Evolutionary conservation across 2,797 vertebrate genomes (phyloP), one percentile per base, ranked within the genome.

Genomic region (Remorina albescens): DNA sequence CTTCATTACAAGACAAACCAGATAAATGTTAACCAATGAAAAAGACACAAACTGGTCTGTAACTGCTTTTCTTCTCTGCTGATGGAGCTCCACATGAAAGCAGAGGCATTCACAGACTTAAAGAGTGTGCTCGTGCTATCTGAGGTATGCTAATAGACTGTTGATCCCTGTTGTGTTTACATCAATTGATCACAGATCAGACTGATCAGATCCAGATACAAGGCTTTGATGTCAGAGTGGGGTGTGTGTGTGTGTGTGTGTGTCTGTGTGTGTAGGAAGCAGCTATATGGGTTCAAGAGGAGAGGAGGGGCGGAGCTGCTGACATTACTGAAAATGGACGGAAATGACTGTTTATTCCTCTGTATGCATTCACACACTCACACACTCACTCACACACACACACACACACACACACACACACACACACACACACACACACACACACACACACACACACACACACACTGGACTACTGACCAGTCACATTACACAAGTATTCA

Each of bases 271-370:
- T 56, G 54, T 53, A 19, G 54, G 32, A 21, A 28, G 3, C 47
- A 44, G 32, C 46, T 61, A n/a, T 46, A 25, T 5, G 5, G 47
- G 50, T 37, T 67, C 21, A 25, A 26, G 34, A 30, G 47, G 53
- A 67, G 72, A 44, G 1, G 23, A 21, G 32, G 54, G 81, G 74
- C 4, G 23, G 25, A 56, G 68, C 76, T 61, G 68, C 81, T 83
- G 75, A 81, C 79, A 76, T 88, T 80, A 84, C 61, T 71, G 72
- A 80, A 86, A 85, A 76, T 75, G 23, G 69, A 58, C 84, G 86
- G 86, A 86, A 90, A 81, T 80, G 6, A 63, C 25, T 80, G 72
- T 88, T 87, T 89, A 78, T 79, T 51, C 44, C 28, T 46, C 18
- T 23, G 18, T 4, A 15, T 0, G 23, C 15, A 30, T 21, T 28